Percentiles rank a stretch among this genome's conserved stretches.
These are phyloP conservation scores for Sussaba pulchella DNA, from an alignment of 2,888 invertebrate genomes.

Conservation along the genomic window DNA sequence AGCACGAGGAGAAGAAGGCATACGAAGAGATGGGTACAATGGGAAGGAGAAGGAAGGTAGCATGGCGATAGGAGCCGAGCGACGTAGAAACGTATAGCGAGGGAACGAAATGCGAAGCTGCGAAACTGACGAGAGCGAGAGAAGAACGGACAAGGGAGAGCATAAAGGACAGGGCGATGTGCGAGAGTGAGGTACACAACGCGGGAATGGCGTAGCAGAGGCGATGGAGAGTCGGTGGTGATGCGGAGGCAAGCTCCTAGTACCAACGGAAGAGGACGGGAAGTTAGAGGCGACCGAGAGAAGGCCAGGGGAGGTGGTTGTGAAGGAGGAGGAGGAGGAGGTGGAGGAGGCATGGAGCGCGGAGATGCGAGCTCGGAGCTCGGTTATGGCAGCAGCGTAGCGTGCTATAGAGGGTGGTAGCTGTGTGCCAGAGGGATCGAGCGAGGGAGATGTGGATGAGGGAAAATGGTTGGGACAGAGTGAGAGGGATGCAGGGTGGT, in stretches of 20 bases:
- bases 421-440: constrained; percentile 30
- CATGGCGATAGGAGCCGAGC: constrained; percentile 40
- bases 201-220: constrained; percentile 48
- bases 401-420: constrained; percentile 52
- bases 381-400: constrained; percentile 66
- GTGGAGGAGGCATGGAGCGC: too few species aligned
- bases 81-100: constrained; percentile 50
- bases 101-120: constrained; percentile 44
- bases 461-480: constrained; percentile 44
- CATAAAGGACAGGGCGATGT: too few species aligned
- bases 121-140: constrained; percentile 50
- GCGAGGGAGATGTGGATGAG: constrained; percentile 60
- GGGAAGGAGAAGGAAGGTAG: constrained; percentile 31
- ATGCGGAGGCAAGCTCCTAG: constrained; percentile 18
- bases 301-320: constrained; percentile 13
- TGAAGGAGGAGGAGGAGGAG: constrained; percentile 30
- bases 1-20: background rate
- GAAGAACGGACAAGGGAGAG: constrained; percentile 58
- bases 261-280: constrained; percentile 7
- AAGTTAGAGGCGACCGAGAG: constrained; percentile 28
- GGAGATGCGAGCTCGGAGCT: constrained; percentile 62
- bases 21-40: constrained; percentile 12
- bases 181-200: constrained; percentile 64
- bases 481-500: constrained; percentile 60
- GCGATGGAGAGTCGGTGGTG: constrained; percentile 38